These are phyloP conservation scores for Iselma pallidipennis DNA, from an alignment of 2,888 invertebrate genomes.

Conservation along the genomic window DNA sequence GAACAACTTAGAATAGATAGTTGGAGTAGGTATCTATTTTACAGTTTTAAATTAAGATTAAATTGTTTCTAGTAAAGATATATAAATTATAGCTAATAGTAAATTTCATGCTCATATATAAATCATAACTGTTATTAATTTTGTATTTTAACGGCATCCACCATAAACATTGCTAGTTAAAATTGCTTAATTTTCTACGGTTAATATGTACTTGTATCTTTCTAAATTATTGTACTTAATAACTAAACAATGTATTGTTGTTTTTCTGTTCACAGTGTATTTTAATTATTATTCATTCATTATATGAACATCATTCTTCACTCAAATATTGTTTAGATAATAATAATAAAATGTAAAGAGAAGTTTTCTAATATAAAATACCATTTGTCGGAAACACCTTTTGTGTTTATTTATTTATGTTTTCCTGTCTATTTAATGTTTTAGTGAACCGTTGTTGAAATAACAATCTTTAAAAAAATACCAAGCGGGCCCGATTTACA, in stretches of 20 bases:
- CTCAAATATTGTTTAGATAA: background rate
- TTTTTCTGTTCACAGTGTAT: too few relatives aligned
- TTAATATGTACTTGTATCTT: too few relatives aligned
- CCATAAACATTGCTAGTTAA: background rate
- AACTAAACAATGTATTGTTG: too few relatives aligned
- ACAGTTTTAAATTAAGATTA: background rate
- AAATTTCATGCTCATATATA: background rate
- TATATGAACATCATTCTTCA: too few relatives aligned
- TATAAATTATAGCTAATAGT: constrained; percentile 1
- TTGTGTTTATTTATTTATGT: constrained; percentile 4
- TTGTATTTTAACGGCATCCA: constrained; percentile 4
- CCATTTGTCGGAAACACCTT: background rate
- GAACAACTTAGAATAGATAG: background rate
- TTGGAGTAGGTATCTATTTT: background rate
- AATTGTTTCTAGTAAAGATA: background rate
- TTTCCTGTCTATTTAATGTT: background rate
- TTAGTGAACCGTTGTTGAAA: background rate
- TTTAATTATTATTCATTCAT: too few relatives aligned
- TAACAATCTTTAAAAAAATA: background rate
- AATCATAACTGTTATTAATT: constrained; percentile 6
- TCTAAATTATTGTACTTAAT: too few relatives aligned
- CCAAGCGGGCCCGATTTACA: background rate
- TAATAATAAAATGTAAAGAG: background rate
- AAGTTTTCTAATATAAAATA: background rate
- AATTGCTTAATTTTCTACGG: background rate